These are phyloP conservation scores for Oreortyx pictus DNA, from an alignment of 2,797 vertebrate genomes.

Conservation along the genomic window DNA sequence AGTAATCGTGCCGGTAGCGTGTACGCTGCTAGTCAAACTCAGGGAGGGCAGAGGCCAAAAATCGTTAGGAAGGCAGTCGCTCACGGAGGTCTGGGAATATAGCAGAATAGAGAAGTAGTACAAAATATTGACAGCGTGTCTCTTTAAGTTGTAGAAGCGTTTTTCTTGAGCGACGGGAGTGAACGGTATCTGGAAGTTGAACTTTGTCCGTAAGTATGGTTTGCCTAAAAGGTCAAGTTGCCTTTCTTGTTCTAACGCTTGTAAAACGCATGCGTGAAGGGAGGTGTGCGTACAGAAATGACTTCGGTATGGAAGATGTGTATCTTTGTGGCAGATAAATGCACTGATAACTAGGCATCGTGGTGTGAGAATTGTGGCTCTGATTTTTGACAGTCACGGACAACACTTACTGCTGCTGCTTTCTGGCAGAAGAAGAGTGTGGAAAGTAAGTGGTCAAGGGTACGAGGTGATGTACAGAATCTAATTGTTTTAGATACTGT, in stretches of 20 bases:
- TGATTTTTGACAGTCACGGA: slow-evolving; percentile 86
- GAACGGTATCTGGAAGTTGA: slow-evolving; percentile 94
- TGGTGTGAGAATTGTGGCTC: background rate
- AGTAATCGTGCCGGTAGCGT: background rate
- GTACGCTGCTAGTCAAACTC: background rate
- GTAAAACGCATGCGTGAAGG: background rate
- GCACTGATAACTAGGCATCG: background rate
- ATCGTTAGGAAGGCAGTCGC: background rate
- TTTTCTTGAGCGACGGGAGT: slow-evolving; percentile 88
- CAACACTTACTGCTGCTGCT: slow-evolving; percentile 92
- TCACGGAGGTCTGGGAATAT: background rate
- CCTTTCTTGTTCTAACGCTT: background rate
- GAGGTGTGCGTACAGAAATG: background rate
- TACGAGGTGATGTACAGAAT: background rate
- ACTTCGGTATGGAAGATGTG: background rate
- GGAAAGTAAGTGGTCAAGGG: slow-evolving; percentile 82
- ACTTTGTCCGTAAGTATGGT: slow-evolving; percentile 91
- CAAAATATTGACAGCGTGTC: background rate
- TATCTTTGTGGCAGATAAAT: background rate
- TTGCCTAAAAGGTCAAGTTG: background rate
- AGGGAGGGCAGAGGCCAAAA: background rate
- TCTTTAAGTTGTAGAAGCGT: slow-evolving; percentile 89
- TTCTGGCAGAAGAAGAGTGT: slow-evolving; percentile 86
- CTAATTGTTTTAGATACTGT: background rate
- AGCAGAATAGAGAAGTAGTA: background rate